A percentile compares a stretch with the other conserved stretches of the same genome.
Conservation (phyloP, 2,113 vertebrate genomes). For the Climacteris rufus region DNA sequence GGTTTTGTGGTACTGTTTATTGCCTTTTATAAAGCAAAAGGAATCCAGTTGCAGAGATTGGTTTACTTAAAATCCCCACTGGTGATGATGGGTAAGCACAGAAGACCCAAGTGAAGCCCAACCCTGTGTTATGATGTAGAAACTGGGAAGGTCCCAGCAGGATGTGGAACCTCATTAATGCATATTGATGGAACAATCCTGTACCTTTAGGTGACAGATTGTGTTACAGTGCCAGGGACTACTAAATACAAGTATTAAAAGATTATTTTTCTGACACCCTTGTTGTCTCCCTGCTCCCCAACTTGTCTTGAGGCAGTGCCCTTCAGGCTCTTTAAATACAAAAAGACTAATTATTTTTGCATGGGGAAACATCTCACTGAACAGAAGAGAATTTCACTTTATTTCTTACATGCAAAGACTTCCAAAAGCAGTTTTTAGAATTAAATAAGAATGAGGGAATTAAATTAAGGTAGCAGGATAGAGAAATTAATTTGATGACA, state of each 20-base stretch:
- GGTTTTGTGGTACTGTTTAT: background rate
- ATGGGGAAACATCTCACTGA: background rate
- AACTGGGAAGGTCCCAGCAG: background rate
- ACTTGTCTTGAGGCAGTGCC: background rate
- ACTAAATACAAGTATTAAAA: background rate
- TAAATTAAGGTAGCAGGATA: background rate
- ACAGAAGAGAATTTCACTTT: background rate
- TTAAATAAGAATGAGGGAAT: background rate
- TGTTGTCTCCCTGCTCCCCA: background rate
- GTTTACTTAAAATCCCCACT: background rate
- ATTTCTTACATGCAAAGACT: background rate
- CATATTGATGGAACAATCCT: background rate
- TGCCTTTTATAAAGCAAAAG: background rate
- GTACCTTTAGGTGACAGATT: background rate
- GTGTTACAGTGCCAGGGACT: background rate
- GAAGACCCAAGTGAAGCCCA: background rate
- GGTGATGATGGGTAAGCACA: background rate
- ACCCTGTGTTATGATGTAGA: fast-evolving
- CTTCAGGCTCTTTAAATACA: background rate
- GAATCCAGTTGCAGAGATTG: background rate
- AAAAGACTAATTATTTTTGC: background rate
- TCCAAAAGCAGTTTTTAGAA: background rate
- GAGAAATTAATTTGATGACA: background rate
- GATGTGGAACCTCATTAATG: background rate
- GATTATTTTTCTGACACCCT: background rate